A percentile compares a stretch with the other conserved stretches of the same genome.
These are phyloP conservation scores for Ariopsis seemanni DNA, from an alignment of 2,113 vertebrate species.

Conservation along the genomic window DNA sequence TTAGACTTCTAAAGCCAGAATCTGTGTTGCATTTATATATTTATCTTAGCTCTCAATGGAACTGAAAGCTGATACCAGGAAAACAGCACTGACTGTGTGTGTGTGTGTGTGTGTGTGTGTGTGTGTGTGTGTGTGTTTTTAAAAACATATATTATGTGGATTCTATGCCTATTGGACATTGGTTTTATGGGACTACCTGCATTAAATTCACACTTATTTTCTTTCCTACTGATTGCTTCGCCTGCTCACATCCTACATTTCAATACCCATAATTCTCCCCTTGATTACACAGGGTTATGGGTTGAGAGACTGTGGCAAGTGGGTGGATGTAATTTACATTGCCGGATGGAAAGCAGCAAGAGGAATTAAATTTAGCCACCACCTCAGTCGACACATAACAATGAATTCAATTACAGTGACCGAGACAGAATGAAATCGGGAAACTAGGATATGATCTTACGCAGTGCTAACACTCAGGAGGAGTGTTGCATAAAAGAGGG, in stretches of 20 bases:
- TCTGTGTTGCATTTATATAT: neutral
- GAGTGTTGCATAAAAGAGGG: neutral
- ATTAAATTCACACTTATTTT: neutral
- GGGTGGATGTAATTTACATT: constrained; percentile 54
- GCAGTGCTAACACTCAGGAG: neutral
- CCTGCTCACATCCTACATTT: constrained; percentile 30
- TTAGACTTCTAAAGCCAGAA: neutral
- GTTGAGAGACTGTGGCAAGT: constrained; percentile 40
- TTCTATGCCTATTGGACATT: neutral
- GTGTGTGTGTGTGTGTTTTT: constrained; percentile 13
- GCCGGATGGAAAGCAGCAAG: constrained; percentile 41
- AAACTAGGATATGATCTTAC: neutral
- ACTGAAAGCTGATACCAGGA: constrained; percentile 13
- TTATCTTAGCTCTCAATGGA: constrained; percentile 1
- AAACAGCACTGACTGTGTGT: neutral
- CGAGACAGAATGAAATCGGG: neutral
- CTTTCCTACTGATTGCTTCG: neutral
- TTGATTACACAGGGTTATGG: constrained; percentile 31
- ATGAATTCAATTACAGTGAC: constrained; percentile 51
- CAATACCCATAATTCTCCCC: constrained; percentile 26
- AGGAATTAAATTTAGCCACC: constrained; percentile 47
- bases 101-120: constrained; percentile 10
- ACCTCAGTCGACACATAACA: constrained; percentile 39
- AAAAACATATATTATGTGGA: neutral
- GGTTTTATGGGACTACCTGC: neutral